Conservation (phyloP, 1,140 invertebrate species). For the Metopolophium dirhodum region DNA sequence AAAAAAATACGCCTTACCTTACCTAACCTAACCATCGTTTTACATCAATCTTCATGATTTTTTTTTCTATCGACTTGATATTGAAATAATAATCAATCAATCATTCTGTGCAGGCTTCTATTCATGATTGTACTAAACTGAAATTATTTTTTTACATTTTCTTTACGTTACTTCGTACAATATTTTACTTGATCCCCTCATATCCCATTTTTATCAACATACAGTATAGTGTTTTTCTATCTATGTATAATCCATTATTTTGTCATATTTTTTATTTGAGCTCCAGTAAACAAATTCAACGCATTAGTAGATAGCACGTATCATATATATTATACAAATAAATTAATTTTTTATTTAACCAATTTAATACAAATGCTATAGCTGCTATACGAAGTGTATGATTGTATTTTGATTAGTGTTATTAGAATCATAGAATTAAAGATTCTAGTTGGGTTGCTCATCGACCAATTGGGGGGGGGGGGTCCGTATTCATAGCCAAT, state of each 20-base stretch:
- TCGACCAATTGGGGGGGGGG: too few relatives aligned
- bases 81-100: constrained; percentile 48
- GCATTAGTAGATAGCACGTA: background rate
- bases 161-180: background rate
- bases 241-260: background rate
- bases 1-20: background rate
- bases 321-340: background rate
- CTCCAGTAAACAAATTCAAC: background rate
- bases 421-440: background rate
- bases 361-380: background rate
- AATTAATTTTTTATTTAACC: background rate
- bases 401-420: background rate
- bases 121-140: constrained; percentile 15
- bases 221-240: background rate
- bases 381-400: background rate
- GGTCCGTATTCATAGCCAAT: too few relatives aligned
- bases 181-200: constrained; percentile 1
- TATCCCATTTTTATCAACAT: constrained; percentile 19
- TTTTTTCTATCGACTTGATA: constrained; percentile 37
- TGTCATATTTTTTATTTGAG: background rate
- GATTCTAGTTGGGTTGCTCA: background rate
- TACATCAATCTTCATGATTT: constrained; percentile 42
- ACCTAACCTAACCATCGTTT: background rate
- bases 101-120: constrained; percentile 22
- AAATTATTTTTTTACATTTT: constrained; percentile 32